Evolutionary conservation across 2,888 invertebrate genomes (phyloP).

Genomic region (Drosophila conformis): DNA sequence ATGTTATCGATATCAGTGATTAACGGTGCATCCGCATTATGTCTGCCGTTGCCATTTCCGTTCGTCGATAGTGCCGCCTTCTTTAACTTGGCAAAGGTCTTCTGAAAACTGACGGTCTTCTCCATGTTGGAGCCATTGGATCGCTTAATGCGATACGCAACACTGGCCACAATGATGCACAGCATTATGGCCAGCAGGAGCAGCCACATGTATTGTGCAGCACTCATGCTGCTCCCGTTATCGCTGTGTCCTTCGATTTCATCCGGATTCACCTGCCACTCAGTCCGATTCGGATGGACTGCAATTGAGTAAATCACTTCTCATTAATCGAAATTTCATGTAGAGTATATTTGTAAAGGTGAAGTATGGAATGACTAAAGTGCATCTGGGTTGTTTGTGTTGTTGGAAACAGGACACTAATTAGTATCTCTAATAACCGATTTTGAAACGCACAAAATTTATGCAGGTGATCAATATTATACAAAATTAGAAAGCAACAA

Average conservation of each 20-base stretch:
- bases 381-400: background rate
- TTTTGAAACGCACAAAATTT: no score
- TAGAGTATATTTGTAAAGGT: background rate
- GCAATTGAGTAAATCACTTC: background rate
- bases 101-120: conserved; percentile 51
- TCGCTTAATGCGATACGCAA: conserved; percentile 33
- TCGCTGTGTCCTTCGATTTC: conserved; percentile 40
- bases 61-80: background rate
- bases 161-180: conserved; percentile 32
- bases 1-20: conserved; percentile 25
- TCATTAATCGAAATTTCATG: background rate
- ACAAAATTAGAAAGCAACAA: background rate
- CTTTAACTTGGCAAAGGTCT: conserved; percentile 34
- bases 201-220: conserved; percentile 37
- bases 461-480: background rate
- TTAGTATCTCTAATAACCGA: background rate
- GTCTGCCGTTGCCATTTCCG: background rate
- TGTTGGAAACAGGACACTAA: background rate
- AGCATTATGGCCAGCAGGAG: conserved; percentile 42
- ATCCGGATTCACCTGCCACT: conserved; percentile 44
- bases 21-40: conserved; percentile 24
- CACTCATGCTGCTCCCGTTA: conserved; percentile 16
- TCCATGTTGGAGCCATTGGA: conserved; percentile 14
- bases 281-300: conserved; percentile 16
- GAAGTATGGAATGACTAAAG: background rate